These are phyloP conservation scores for Arctia plantaginis DNA, from an alignment of 2,888 invertebrate species.

Conservation along the genomic window DNA sequence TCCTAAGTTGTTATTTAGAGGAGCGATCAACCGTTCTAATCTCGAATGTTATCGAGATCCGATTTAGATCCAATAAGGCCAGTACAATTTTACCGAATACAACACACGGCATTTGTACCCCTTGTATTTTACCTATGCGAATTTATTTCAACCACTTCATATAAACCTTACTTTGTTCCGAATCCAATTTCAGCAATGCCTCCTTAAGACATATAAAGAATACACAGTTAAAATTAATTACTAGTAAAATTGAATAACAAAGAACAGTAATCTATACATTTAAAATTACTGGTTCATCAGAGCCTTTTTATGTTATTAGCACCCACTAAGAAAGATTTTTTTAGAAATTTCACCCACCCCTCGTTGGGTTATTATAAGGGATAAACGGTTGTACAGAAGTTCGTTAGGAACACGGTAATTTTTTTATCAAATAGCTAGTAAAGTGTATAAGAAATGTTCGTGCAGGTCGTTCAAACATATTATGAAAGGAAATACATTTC, in stretches of 20 bases:
- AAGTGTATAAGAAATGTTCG: background rate
- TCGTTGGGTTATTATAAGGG: too few relatives aligned
- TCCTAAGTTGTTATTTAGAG: constrained; percentile 27
- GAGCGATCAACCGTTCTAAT: constrained; percentile 45
- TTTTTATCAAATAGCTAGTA: background rate
- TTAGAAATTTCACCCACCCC: too few relatives aligned
- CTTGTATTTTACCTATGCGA: constrained; percentile 47
- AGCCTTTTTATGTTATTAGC: too few relatives aligned
- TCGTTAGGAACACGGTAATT: too few relatives aligned
- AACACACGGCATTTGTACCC: constrained; percentile 30
- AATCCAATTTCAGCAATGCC: constrained; percentile 51
- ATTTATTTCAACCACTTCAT: constrained; percentile 44
- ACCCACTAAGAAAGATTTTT: background rate
- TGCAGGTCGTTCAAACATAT: background rate
- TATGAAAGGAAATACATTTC: background rate
- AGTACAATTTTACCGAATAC: constrained; percentile 37
- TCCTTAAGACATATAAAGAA: constrained; percentile 43
- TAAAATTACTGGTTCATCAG: background rate
- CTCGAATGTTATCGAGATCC: constrained; percentile 44
- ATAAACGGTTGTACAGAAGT: too few relatives aligned
- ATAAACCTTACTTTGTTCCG: constrained; percentile 46
- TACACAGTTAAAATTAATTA: constrained; percentile 39
- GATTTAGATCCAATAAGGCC: constrained; percentile 45
- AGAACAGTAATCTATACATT: too few relatives aligned
- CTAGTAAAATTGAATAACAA: constrained; percentile 34